phyloP scores from a whole-genome alignment of 2,797 vertebrate genomes.

The Poecilia picta region DNA sequence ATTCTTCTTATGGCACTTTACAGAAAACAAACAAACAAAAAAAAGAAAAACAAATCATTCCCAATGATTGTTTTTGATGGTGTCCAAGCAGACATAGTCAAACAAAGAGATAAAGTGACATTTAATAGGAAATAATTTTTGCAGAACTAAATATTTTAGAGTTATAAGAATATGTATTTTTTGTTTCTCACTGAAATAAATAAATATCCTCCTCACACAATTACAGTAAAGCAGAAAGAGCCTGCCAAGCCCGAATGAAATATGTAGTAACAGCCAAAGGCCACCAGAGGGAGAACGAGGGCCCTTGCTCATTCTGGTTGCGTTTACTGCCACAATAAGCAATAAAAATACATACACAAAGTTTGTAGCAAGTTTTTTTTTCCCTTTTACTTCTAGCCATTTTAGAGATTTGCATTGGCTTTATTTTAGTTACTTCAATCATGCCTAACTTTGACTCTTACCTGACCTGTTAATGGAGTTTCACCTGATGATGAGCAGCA shows the following conservation, averaged over 20 bases:
- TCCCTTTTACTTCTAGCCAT: neutral
- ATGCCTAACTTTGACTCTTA: neutral
- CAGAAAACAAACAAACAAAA: neutral
- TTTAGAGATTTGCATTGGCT: neutral
- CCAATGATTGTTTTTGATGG: neutral
- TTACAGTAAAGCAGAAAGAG: conserved; percentile 9
- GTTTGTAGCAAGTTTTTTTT: neutral
- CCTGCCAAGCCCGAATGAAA: neutral
- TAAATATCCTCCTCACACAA: conserved; percentile 13
- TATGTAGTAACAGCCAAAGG: conserved; percentile 34
- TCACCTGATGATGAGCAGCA: neutral
- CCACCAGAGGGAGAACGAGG: conserved; percentile 57
- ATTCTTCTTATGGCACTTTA: neutral
- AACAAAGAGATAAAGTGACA: neutral
- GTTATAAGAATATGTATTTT: neutral
- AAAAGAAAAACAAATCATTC: neutral
- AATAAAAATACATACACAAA: neutral
- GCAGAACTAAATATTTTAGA: neutral
- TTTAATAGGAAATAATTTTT: neutral
- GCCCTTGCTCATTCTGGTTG: neutral
- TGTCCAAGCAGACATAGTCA: neutral
- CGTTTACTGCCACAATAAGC: neutral
- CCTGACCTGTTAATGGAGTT: neutral
- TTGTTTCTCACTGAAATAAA: neutral
- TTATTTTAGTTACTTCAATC: neutral